Base-by-base conservation (phyloP, 2,797 vertebrate species). In the Onychomys arenicola region DNA sequence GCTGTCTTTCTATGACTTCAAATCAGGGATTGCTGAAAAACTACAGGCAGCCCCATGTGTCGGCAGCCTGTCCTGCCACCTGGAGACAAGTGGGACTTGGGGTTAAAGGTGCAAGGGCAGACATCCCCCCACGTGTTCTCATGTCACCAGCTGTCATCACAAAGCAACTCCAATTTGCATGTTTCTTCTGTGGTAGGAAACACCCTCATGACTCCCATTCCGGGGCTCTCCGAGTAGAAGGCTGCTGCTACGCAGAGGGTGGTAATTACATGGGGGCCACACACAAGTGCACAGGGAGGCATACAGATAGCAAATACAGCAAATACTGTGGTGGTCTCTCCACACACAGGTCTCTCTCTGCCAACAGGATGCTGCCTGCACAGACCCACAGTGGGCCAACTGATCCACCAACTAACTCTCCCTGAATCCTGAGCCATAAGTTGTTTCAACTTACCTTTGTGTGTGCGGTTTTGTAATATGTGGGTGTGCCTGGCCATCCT, bases 131-230 rank as follows among this genome's bases (percentile, higher is more conserved):
- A 5, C 34, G 8, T 32, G 4, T 37, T 52, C n/a, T 17, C 37
- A 1, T 92, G 93, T 95, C 94, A 83, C 59, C 19, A 1, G 34
- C 89, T 96, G 94, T 94, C 97, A 90, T 92, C 94, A 43, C 91
- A 43, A 71, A 94, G 94, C 52, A 90, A 90, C 95, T 97, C 78
- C 69, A 93, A 85, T 97, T 75, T 97, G 83, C 86, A 59, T 85
- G 71, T 95, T 87, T 97, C n/a, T 57, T 78, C 63, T 0, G 14
- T 5, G 12, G 7, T 83, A 95, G 92, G 65, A 80, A 59, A 34
- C 89, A 46, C 37, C 59, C 82, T 23, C 0, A 9, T 25, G 77
- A 94, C 63, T 89, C 59, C 78, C 34, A 0, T 40, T 49, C 76
- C 10, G 6, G 5, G 0, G 8, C 65, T 77, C n/a, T 80, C 86